phyloP scores from a whole-genome alignment of 2,113 vertebrate species.

The Puntigrus tetrazona region DNA sequence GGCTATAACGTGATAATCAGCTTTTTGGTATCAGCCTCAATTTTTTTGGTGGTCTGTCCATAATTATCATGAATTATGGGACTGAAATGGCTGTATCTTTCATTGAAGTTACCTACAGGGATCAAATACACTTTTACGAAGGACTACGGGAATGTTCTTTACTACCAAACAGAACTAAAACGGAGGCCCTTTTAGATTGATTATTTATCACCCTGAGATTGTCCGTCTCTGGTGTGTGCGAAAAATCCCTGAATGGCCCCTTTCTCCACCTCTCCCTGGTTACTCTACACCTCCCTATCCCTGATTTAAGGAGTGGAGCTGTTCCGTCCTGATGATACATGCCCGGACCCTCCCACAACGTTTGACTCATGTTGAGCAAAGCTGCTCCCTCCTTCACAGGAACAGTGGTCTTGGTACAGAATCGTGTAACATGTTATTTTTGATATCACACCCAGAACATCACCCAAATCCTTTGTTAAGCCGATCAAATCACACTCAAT shows the following conservation, averaged over 20 bases:
- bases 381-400: background rate
- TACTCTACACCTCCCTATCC: slow-evolving; percentile 15
- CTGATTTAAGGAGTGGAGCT: slow-evolving; percentile 42
- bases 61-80: background rate
- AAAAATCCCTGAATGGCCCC: slow-evolving; percentile 37
- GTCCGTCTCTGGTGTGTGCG: slow-evolving; percentile 28
- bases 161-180: slow-evolving; percentile 6
- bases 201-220: slow-evolving; percentile 17
- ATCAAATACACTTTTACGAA: background rate
- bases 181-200: slow-evolving; percentile 1
- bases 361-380: slow-evolving; percentile 29
- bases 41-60: background rate
- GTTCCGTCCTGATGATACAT: slow-evolving; percentile 40
- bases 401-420: background rate
- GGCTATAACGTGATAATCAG: background rate
- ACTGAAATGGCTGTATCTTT: background rate
- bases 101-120: background rate
- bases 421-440: background rate
- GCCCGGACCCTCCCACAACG: slow-evolving; percentile 21
- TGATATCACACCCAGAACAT: background rate
- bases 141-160: background rate
- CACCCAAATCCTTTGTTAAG: background rate
- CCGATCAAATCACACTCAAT: background rate
- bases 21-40: background rate
- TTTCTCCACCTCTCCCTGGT: slow-evolving; percentile 43